phyloP scores from a whole-genome alignment of 2,888 invertebrate species.

The Protodeltote pygarga region DNA sequence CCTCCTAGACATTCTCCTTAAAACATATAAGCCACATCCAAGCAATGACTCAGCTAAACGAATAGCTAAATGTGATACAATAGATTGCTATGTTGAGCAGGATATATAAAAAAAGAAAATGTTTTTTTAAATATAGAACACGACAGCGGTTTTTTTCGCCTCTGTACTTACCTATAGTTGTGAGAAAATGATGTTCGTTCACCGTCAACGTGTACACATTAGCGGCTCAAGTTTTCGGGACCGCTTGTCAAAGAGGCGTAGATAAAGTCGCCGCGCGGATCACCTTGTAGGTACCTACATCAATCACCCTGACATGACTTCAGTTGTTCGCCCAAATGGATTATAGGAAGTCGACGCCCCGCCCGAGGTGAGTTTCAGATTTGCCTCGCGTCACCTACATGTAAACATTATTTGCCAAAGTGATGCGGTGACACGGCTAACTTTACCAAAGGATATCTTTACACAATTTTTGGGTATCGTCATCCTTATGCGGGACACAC shows the following conservation, averaged over 20 bases:
- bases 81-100: too few relatives aligned
- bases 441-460: constrained; percentile 67
- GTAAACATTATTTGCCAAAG: constrained; percentile 81
- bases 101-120: too few relatives aligned
- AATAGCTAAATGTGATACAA: too few relatives aligned
- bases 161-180: background rate
- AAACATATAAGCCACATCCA: too few relatives aligned
- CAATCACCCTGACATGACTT: constrained; percentile 84
- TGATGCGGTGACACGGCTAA: constrained; percentile 75
- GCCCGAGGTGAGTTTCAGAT: constrained; percentile 75
- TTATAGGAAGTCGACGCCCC: constrained; percentile 80
- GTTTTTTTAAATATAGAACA: background rate
- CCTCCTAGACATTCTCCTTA: too few relatives aligned
- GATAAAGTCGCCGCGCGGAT: constrained; percentile 78
- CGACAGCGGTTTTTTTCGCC: background rate
- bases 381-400: constrained; percentile 76
- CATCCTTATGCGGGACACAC: constrained; percentile 27
- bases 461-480: constrained; percentile 54
- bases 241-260: constrained; percentile 69
- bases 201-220: constrained; percentile 62
- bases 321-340: constrained; percentile 85
- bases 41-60: too few relatives aligned
- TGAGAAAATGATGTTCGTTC: constrained; percentile 19
- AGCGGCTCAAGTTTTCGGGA: constrained; percentile 65
- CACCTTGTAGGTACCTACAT: constrained; percentile 74